A percentile compares a stretch with the other conserved stretches of the same genome.
phyloP scores from a whole-genome alignment of 1,140 invertebrate genomes.

The Physella acuta region DNA sequence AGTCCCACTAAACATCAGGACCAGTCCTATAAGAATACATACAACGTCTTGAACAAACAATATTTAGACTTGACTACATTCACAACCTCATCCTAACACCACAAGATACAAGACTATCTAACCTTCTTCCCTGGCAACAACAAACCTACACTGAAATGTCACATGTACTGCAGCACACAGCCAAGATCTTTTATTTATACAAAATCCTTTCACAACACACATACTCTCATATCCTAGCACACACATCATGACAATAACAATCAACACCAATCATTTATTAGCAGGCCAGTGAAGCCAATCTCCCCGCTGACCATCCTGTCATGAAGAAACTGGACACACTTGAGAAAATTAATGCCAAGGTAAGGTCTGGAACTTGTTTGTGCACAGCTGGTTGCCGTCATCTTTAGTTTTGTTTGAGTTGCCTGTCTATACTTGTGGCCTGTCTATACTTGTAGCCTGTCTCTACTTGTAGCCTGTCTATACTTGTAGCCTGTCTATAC shows the following conservation, averaged over 20 bases:
- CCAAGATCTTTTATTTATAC: background rate
- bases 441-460: background rate
- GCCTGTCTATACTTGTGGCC: background rate
- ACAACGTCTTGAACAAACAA: too few species aligned
- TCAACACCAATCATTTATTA: too few species aligned
- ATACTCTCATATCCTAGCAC: too few species aligned
- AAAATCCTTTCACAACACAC: too few species aligned
- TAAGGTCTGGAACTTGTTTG: background rate
- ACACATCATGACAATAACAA: background rate
- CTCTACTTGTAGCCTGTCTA: background rate
- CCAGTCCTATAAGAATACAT: too few species aligned
- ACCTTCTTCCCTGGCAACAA: too few species aligned
- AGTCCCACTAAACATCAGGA: too few species aligned
- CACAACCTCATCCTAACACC: too few species aligned
- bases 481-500: background rate
- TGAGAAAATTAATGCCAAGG: slow-evolving; percentile 12
- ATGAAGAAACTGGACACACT: slow-evolving; percentile 13
- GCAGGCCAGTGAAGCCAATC: background rate
- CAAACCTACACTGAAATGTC: too few species aligned
- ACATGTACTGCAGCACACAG: too few species aligned
- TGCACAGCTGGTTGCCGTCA: background rate
- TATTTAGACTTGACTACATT: too few species aligned
- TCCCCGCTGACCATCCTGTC: background rate
- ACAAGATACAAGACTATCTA: too few species aligned
- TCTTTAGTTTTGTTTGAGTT: background rate